A percentile compares a stretch with the other conserved stretches of the same genome.
These are phyloP conservation scores for Hyaena hyaena DNA, from an alignment of 2,113 vertebrate species.

Conservation along the genomic window DNA sequence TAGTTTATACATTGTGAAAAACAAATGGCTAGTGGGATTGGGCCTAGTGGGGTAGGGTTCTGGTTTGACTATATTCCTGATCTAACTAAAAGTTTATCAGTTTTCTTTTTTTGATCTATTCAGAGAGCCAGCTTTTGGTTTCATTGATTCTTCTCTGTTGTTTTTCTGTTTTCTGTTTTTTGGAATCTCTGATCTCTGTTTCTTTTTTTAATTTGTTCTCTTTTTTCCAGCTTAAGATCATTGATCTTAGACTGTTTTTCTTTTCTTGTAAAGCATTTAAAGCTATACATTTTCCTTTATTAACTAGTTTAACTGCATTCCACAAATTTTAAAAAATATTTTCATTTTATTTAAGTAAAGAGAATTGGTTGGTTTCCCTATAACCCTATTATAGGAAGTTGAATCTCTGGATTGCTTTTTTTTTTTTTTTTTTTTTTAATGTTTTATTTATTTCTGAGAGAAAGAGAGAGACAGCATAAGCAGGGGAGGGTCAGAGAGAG, in stretches of 20 bases:
- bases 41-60: neutral
- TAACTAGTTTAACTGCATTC: neutral
- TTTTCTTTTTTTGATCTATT: neutral
- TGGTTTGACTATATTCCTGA: neutral
- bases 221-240: neutral
- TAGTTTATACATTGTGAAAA: neutral
- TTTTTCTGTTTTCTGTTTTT: neutral
- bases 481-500: no score
- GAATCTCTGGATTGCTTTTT: constrained; percentile 3
- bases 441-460: no score
- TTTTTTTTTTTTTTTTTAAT: neutral
- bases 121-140: neutral
- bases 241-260: neutral
- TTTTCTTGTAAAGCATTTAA: neutral
- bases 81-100: neutral
- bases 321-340: neutral
- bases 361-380: neutral
- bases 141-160: neutral
- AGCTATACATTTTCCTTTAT: neutral
- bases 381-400: neutral
- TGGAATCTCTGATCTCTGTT: neutral
- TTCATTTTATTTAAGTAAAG: neutral
- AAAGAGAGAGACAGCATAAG: no score
- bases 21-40: neutral
- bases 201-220: neutral